phyloP scores from a whole-genome alignment of 2,797 vertebrate species.

The Antennarius maculatus region DNA sequence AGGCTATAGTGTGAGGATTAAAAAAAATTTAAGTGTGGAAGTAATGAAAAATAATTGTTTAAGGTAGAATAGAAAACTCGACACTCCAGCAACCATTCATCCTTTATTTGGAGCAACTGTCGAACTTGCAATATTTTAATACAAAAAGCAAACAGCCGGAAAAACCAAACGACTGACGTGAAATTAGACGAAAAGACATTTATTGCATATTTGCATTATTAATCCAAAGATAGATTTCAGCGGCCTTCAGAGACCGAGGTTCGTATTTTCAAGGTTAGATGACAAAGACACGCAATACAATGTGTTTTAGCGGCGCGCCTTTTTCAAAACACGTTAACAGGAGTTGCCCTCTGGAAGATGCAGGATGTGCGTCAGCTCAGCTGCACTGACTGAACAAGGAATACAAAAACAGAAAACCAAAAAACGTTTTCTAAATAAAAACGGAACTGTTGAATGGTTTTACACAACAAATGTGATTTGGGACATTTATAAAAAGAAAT shows the following conservation, averaged over 20 bases:
- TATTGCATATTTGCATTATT: conserved; percentile 1
- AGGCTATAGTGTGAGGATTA: too few relatives aligned
- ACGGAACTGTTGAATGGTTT: neutral
- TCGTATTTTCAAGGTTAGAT: conserved; percentile 1
- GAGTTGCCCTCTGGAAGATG: conserved; percentile 4
- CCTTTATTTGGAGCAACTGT: neutral
- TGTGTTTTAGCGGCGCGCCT: neutral
- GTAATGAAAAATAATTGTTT: neutral
- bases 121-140: neutral
- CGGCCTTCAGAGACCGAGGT: conserved; percentile 24
- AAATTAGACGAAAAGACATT: conserved; percentile 4
- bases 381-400: neutral
- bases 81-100: neutral
- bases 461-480: too few relatives aligned
- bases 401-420: too few relatives aligned
- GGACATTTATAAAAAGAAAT: neutral
- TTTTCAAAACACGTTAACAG: conserved; percentile 24
- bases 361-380: neutral
- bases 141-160: conserved; percentile 4
- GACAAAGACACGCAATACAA: conserved; percentile 6
- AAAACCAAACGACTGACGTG: too few relatives aligned
- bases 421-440: neutral
- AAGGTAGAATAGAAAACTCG: neutral
- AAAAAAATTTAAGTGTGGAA: neutral
- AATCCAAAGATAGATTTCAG: neutral